phyloP scores from a whole-genome alignment of 2,888 invertebrate species.

The Xylophagus ater region DNA sequence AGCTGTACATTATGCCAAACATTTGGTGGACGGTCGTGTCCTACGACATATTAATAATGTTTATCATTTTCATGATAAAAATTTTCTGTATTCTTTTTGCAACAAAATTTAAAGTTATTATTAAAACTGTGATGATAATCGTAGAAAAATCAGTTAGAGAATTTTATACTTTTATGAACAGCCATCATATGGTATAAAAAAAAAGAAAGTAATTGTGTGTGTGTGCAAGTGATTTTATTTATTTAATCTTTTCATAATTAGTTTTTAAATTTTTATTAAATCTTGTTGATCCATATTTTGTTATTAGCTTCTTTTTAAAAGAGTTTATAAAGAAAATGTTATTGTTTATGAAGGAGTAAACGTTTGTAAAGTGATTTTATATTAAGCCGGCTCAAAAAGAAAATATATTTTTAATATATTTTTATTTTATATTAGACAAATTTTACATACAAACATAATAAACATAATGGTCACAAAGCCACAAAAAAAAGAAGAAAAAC shows the following conservation, averaged over 20 bases:
- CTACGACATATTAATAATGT: constrained; percentile 71
- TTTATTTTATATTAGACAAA: no score
- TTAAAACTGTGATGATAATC: background rate
- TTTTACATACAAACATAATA: no score
- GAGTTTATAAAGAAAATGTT: no score
- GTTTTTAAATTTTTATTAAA: background rate
- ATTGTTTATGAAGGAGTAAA: no score
- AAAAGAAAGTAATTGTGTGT: no score
- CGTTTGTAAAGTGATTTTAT: no score
- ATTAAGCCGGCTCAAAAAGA: no score
- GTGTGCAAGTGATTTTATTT: background rate
- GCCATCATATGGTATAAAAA: background rate
- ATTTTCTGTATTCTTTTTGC: constrained; percentile 67
- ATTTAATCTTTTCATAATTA: background rate
- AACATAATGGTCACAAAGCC: no score
- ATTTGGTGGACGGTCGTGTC: constrained; percentile 73
- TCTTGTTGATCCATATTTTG: no score
- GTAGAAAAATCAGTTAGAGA: background rate
- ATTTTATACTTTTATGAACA: constrained; percentile 3
- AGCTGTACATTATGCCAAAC: constrained; percentile 70
- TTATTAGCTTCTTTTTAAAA: no score
- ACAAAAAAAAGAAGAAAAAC: no score
- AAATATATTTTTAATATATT: no score
- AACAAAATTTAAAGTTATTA: constrained; percentile 29
- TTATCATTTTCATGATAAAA: constrained; percentile 77